These are phyloP conservation scores for Seriola quinqueradiata DNA, from an alignment of 2,113 vertebrate species.

Conservation along the genomic window DNA sequence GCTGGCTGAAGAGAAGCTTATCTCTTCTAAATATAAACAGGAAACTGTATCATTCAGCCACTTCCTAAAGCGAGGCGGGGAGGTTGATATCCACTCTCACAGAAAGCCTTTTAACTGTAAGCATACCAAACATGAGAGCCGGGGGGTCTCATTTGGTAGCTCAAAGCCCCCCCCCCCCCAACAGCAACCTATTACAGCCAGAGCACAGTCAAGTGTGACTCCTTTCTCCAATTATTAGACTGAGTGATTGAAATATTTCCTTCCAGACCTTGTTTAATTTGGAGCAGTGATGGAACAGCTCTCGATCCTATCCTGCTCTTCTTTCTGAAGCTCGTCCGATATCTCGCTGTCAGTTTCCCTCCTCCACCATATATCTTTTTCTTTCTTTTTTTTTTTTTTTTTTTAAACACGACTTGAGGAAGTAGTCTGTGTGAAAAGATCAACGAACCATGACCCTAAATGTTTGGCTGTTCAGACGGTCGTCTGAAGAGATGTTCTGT, in stretches of 20 bases:
- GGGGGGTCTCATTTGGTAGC: slow-evolving; percentile 35
- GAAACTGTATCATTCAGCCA: slow-evolving; percentile 57
- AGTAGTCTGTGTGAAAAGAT: slow-evolving; percentile 1
- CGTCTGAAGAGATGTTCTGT: neutral
- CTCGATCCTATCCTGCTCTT: slow-evolving; percentile 3
- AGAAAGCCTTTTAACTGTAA: slow-evolving; percentile 32
- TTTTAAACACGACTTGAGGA: neutral
- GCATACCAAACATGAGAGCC: slow-evolving; percentile 34
- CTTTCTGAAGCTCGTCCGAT: slow-evolving; percentile 1
- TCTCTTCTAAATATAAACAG: slow-evolving; percentile 65
- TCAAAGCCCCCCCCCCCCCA: slow-evolving; percentile 10
- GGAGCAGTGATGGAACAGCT: neutral
- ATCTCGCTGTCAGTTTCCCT: neutral
- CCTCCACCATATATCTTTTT: neutral
- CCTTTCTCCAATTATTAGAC: slow-evolving; percentile 11
- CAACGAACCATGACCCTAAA: neutral
- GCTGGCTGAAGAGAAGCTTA: slow-evolving; percentile 33
- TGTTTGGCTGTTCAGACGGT: neutral
- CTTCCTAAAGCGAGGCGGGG: slow-evolving; percentile 49
- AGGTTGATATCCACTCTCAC: slow-evolving; percentile 33
- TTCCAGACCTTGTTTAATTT: neutral
- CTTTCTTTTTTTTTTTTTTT: neutral
- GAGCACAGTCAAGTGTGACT: slow-evolving; percentile 6
- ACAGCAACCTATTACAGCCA: slow-evolving; percentile 3
- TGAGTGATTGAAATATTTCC: slow-evolving; percentile 14